phyloP scores from a whole-genome alignment of 2,888 invertebrate genomes.

The Parapristionchus giblindavisi region DNA sequence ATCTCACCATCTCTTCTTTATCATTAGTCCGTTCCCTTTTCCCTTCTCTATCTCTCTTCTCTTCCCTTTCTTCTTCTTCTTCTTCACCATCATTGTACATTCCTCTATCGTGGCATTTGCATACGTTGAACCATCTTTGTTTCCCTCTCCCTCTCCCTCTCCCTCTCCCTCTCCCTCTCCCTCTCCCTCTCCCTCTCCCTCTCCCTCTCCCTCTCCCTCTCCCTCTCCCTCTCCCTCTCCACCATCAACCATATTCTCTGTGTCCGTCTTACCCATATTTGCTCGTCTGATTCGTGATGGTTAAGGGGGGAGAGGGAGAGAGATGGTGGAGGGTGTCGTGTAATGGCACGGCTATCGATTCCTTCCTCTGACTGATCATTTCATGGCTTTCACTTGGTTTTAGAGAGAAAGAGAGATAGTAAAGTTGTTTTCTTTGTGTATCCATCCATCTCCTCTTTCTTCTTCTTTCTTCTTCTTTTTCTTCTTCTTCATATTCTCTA shows the following conservation, averaged over 20 bases:
- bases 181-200: neutral
- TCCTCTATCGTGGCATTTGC: too few relatives aligned
- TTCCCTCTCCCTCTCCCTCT: too few relatives aligned
- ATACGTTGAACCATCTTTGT: too few relatives aligned
- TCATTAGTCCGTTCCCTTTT: neutral
- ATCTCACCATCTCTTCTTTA: too few relatives aligned
- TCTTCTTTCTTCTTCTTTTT: conserved; percentile 26
- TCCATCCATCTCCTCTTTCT: neutral
- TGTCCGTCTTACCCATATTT: neutral
- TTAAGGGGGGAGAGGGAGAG: neutral
- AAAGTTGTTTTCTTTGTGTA: neutral
- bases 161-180: too few relatives aligned
- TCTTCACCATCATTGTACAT: too few relatives aligned
- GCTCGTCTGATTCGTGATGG: too few relatives aligned
- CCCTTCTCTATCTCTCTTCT: neutral
- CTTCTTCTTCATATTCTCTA: neutral
- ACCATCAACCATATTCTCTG: neutral
- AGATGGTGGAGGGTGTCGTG: neutral
- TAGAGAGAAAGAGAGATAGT: too few relatives aligned
- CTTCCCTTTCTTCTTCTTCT: neutral
- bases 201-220: neutral
- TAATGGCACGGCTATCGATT: neutral
- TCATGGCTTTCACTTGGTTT: neutral
- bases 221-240: neutral
- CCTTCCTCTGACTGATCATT: neutral